A percentile compares a stretch with the other conserved stretches of the same genome.
phyloP scores from a whole-genome alignment of 2,888 invertebrate genomes.

The Harpagoxenus sublaevis region DNA sequence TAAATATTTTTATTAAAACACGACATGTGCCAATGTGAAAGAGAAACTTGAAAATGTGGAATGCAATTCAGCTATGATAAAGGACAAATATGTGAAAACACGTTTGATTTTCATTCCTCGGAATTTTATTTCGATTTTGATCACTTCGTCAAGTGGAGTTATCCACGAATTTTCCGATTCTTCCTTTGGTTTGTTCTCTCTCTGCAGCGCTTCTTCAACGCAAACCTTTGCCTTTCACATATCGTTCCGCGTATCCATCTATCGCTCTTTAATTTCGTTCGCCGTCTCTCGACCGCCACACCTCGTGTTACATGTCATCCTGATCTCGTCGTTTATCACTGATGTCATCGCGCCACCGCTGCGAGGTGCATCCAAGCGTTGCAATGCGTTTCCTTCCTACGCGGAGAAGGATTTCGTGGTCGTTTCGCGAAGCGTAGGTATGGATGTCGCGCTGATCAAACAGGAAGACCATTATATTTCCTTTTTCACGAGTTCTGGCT shows the following conservation, averaged over 20 bases:
- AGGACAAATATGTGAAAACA: neutral
- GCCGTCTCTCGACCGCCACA: slow-evolving; percentile 55
- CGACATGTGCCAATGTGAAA: neutral
- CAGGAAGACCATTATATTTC: neutral
- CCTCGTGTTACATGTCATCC: slow-evolving; percentile 55
- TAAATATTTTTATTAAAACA: neutral
- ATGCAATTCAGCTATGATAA: neutral
- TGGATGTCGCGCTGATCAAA: slow-evolving; percentile 22
- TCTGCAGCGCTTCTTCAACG: slow-evolving; percentile 8
- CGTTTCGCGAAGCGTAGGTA: slow-evolving; percentile 22
- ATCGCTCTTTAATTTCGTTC: slow-evolving; percentile 55
- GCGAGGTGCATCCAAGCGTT: slow-evolving; percentile 59
- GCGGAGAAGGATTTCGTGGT: slow-evolving; percentile 36
- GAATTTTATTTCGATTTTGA: slow-evolving; percentile 34
- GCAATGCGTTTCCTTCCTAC: slow-evolving; percentile 60
- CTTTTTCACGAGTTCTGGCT: slow-evolving; percentile 13
- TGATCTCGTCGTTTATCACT: slow-evolving; percentile 65
- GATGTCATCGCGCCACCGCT: slow-evolving; percentile 54
- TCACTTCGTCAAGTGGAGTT: slow-evolving; percentile 2
- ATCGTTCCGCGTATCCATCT: slow-evolving; percentile 23
- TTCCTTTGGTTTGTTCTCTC: slow-evolving; percentile 2
- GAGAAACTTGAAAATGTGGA: neutral
- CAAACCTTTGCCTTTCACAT: slow-evolving; percentile 7
- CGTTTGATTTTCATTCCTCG: slow-evolving; percentile 13
- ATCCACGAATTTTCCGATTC: neutral